A percentile compares a stretch with the other conserved stretches of the same genome.
phyloP scores from a whole-genome alignment of 2,113 vertebrate species.

The Python bivittatus region DNA sequence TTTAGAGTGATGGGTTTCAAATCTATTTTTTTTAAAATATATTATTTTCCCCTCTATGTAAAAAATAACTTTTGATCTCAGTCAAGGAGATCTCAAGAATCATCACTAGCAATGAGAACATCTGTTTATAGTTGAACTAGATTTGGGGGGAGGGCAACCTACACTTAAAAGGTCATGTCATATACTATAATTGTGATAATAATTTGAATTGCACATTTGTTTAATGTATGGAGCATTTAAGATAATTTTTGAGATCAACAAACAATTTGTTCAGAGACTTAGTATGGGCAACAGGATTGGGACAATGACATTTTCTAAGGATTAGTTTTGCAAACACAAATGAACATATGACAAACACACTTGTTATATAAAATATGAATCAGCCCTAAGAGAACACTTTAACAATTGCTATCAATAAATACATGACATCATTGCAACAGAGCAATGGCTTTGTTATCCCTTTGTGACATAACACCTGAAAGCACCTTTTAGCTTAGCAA shows the following conservation, averaged over 20 bases:
- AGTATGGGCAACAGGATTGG: not conserved
- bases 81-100: not conserved
- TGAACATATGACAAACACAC: slow-evolving; percentile 5
- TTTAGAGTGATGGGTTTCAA: not conserved
- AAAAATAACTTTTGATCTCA: not conserved
- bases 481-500: slow-evolving; percentile 2
- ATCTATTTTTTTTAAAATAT: not conserved
- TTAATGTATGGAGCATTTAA: not conserved
- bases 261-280: not conserved
- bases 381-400: not conserved
- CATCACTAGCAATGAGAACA: not conserved
- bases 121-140: not conserved
- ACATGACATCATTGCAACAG: not conserved
- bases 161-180: not conserved
- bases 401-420: not conserved
- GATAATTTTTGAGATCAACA: not conserved
- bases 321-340: not conserved
- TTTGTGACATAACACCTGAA: slow-evolving; percentile 7
- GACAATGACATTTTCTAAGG: not conserved
- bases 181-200: not conserved
- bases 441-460: slow-evolving; percentile 8
- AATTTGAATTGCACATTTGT: not conserved
- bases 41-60: not conserved
- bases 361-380: not conserved
- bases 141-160: not conserved